Evolutionary conservation across 2,797 vertebrate genomes (phyloP).

Genomic region (Rallus crepitans): DNA sequence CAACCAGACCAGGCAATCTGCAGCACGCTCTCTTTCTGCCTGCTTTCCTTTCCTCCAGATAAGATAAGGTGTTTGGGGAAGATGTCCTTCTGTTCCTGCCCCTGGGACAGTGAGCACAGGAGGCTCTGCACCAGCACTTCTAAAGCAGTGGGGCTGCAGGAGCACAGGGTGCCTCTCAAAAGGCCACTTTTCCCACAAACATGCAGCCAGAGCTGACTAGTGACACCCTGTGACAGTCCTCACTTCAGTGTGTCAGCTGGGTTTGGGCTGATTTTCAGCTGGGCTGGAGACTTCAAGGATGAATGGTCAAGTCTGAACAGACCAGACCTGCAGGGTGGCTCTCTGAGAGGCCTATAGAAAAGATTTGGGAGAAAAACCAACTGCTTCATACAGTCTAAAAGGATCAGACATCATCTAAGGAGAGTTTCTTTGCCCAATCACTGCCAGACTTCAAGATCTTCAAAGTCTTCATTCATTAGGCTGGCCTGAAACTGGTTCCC

Average conservation of each 20-base stretch:
- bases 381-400: neutral
- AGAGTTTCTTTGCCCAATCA: neutral
- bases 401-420: neutral
- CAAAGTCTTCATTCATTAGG: neutral
- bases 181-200: neutral
- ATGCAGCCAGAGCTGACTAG: too few species aligned
- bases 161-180: neutral
- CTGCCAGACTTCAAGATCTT: neutral
- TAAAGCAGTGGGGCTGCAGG: neutral
- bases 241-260: neutral
- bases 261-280: neutral
- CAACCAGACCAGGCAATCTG: neutral
- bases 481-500: neutral
- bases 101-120: accelerated
- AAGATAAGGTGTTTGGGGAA: neutral
- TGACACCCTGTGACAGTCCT: neutral
- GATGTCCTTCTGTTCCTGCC: neutral
- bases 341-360: neutral
- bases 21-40: neutral
- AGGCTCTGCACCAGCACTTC: neutral
- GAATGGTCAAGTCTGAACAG: neutral
- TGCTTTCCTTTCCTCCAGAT: neutral
- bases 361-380: neutral
- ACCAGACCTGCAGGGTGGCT: neutral
- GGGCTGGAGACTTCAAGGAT: neutral